A percentile compares a stretch with the other conserved stretches of the same genome.
These are phyloP conservation scores for Tetramorium alpestre DNA, from an alignment of 1,140 invertebrate species.

Conservation along the genomic window DNA sequence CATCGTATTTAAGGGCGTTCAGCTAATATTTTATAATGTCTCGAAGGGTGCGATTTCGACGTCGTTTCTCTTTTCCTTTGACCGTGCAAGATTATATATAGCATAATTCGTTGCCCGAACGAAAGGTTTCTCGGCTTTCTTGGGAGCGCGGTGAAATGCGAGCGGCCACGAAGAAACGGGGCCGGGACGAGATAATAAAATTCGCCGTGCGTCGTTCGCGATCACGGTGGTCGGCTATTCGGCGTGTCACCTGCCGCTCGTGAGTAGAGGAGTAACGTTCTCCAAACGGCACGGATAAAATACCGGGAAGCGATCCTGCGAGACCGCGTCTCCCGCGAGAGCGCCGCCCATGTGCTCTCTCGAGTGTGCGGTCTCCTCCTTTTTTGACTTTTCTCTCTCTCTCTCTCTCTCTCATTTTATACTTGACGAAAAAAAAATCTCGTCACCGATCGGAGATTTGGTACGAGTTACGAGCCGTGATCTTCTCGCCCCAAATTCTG, in stretches of 20 bases:
- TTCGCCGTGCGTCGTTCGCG: conserved; percentile 64
- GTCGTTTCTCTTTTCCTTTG: background rate
- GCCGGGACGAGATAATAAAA: conserved; percentile 60
- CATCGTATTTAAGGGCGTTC: background rate
- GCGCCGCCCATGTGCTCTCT: background rate
- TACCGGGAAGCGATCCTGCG: conserved; percentile 18
- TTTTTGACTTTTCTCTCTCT: conserved; percentile 10
- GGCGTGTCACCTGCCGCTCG: conserved; percentile 59
- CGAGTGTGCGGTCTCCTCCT: background rate
- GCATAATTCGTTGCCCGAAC: conserved; percentile 8
- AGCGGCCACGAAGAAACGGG: conserved; percentile 33
- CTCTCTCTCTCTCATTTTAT: background rate
- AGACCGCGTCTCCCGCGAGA: background rate
- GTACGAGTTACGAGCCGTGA: conserved; percentile 57
- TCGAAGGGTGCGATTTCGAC: background rate
- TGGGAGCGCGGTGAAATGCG: conserved; percentile 40
- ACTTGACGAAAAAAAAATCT: conserved; percentile 43
- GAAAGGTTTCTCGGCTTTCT: conserved; percentile 40
- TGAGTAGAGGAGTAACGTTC: conserved; percentile 49
- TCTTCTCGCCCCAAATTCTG: conserved; percentile 26
- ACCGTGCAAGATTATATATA: conserved; percentile 32
- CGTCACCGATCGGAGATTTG: background rate
- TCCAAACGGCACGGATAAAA: background rate
- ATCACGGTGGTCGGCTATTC: conserved; percentile 66
- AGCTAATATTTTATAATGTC: background rate